These are phyloP conservation scores for Lasioglossum figueresi DNA, from an alignment of 2,888 invertebrate genomes.

Conservation along the genomic window DNA sequence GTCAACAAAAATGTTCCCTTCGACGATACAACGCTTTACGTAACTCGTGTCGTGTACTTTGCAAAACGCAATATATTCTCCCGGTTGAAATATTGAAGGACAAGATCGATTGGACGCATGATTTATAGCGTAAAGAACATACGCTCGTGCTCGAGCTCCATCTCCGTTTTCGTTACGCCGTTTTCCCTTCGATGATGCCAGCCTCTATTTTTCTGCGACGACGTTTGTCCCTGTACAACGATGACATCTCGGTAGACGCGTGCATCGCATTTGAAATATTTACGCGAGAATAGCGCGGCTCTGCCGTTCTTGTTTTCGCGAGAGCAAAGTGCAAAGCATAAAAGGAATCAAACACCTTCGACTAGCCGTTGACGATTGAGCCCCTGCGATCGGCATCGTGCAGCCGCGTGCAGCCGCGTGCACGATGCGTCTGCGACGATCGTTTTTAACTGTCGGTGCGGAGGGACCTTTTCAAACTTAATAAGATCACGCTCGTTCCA, in stretches of 20 bases:
- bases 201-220: not conserved
- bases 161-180: slow-evolving; percentile 2
- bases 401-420: not conserved
- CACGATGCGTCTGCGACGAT: not conserved
- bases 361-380: not conserved
- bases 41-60: slow-evolving; percentile 49
- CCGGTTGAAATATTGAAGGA: slow-evolving; percentile 50
- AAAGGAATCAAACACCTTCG: not conserved
- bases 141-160: slow-evolving; percentile 6
- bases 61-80: slow-evolving; percentile 57
- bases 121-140: slow-evolving; percentile 57
- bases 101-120: slow-evolving; percentile 61
- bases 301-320: not conserved
- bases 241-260: not conserved
- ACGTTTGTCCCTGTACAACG: not conserved
- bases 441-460: not conserved
- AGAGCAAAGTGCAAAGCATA: not conserved
- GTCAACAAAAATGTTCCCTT: slow-evolving; percentile 58
- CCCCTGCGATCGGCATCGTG: not conserved
- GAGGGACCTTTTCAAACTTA: slow-evolving; percentile 7
- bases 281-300: not conserved
- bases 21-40: slow-evolving; percentile 50
- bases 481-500: not conserved
- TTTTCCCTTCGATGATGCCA: not conserved
- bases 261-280: not conserved